Base-by-base conservation (phyloP, 2,888 invertebrate species). In the Molanna angustata region DNA sequence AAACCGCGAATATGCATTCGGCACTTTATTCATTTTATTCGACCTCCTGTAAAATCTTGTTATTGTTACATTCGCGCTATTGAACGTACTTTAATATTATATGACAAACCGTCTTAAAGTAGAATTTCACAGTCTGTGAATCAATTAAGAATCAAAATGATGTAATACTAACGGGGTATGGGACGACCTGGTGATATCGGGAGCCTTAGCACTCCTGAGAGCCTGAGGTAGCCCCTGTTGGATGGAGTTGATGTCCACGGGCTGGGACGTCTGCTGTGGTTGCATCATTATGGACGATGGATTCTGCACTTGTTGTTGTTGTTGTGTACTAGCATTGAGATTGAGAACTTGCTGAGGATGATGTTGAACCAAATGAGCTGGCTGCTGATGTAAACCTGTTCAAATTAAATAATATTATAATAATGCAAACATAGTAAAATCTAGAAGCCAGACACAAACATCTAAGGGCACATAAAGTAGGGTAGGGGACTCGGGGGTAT, bases 271-370 rank as follows among this genome's bases (percentile, higher is more conserved):
- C 22, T 48, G 56, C 19, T 41, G 47, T 33, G 57, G 60, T 33
- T 61, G 60, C 31, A 51, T 52, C 44, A 56, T 40, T n/a, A 60
- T 61, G 49, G 59, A 21, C 16, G 42, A 42, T 14, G 42, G 21
- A 44, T 59, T 61, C 48, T 60, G 54, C 45, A 56, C 55, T 55
- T 58, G 63, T 51, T 61, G 62, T 40, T 54, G 60, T 42, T 56
- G 61, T 44, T 18, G n/a, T 16, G 14, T 18, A 16, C 14, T 41
- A 50, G 51, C 60, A 60, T 13, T 53, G 22, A 46, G 51, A 51
- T 11, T 49, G 54, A 49, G 59, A 37, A 44, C 56, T 58, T 35
- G 41, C 21, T 41, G 41, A 3, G 19, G 20, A 11, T 41, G 61
- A 31, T 56, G 60, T 47, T 54, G 58, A 48, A 49, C 44, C 49